Conservation (phyloP, 2,113 vertebrate genomes). For the Campylomormyrus numenius region DNA sequence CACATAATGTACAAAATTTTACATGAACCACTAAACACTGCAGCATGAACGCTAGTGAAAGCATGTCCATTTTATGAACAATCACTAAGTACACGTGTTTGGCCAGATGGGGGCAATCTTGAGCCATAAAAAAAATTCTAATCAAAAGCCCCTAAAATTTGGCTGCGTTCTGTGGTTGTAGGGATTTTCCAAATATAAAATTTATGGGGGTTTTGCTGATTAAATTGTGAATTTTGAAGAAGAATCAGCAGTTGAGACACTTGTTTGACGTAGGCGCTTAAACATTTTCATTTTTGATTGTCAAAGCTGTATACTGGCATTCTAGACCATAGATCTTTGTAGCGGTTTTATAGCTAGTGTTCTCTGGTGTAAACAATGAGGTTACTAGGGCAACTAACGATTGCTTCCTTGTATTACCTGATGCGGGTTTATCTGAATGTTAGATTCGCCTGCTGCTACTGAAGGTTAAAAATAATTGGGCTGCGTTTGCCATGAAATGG, state of each 20-base stretch:
- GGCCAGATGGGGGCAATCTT: constrained; percentile 39
- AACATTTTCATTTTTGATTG: background rate
- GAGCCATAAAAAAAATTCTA: constrained; percentile 5
- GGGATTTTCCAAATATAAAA: constrained; percentile 16
- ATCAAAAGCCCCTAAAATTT: background rate
- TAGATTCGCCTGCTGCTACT: background rate
- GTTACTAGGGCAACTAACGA: constrained; percentile 5
- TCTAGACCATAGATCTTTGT: background rate
- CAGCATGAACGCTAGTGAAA: background rate
- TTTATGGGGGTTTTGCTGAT: constrained; percentile 11
- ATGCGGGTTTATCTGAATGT: background rate
- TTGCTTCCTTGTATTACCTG: background rate
- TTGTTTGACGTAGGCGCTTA: background rate
- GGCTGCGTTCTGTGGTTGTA: background rate
- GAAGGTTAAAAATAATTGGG: background rate
- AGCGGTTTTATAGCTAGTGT: background rate
- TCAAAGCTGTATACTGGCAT: background rate
- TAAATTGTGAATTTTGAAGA: background rate
- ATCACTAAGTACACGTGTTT: background rate
- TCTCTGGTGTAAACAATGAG: background rate
- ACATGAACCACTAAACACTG: background rate
- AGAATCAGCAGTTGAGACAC: background rate
- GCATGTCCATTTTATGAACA: background rate
- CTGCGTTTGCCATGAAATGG: background rate
- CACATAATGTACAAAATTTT: background rate